A percentile compares a stretch with the other conserved stretches of the same genome.
Evolutionary conservation across 2,797 vertebrate genomes (phyloP).

Genomic region (Numenius phaeopus): DNA sequence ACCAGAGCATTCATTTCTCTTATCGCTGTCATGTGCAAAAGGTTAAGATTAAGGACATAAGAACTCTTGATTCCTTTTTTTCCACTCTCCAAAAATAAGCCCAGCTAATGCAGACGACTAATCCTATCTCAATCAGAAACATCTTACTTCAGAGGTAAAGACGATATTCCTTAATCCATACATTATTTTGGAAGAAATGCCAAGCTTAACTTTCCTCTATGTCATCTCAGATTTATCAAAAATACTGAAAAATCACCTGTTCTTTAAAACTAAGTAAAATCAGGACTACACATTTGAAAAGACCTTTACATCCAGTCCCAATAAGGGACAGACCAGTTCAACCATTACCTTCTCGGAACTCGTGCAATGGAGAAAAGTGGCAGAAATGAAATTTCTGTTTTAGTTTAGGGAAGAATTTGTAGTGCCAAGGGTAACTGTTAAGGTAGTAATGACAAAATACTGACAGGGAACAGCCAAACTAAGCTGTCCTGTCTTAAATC

Average conservation of each 20-base stretch:
- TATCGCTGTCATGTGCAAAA: not conserved
- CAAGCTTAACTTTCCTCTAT: not conserved
- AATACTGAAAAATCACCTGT: not conserved
- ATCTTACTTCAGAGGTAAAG: not conserved
- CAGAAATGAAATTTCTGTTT: not conserved
- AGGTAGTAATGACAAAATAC: fast-evolving
- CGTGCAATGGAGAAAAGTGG: not conserved
- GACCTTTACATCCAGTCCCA: not conserved
- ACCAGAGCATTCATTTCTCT: not conserved
- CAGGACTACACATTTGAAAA: not conserved
- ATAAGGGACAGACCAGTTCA: not conserved
- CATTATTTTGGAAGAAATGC: not conserved
- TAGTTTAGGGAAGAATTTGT: not conserved
- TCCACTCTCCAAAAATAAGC: not conserved
- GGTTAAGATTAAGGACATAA: not conserved
- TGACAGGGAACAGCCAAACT: not conserved
- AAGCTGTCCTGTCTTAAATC: not conserved
- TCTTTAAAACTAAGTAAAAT: not conserved
- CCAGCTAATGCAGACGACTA: not conserved
- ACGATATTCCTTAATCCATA: not conserved
- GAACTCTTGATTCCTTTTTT: not conserved
- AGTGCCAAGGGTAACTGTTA: not conserved
- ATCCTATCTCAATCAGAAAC: not conserved
- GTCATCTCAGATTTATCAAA: not conserved
- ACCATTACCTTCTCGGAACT: not conserved